These are phyloP conservation scores for Trichopoda pennipes DNA, from an alignment of 2,888 invertebrate species.

Conservation along the genomic window DNA sequence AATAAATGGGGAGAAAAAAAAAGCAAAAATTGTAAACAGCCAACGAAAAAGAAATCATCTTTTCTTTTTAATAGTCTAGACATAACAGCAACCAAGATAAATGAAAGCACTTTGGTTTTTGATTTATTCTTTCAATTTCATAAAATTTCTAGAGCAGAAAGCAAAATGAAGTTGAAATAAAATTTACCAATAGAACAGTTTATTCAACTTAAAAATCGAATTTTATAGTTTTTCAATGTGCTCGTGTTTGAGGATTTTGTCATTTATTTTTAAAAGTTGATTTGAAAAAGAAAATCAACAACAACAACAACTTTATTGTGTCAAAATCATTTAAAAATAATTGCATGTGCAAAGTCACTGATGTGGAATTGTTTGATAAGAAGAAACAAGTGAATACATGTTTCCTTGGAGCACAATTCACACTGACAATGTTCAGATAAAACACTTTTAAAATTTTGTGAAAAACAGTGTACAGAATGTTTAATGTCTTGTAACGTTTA, in stretches of 20 bases:
- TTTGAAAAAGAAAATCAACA: neutral
- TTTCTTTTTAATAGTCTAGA: slow-evolving; percentile 32
- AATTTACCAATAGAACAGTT: slow-evolving; percentile 6
- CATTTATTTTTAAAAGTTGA: neutral
- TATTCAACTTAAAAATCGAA: neutral
- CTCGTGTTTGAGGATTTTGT: neutral
- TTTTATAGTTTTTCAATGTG: neutral
- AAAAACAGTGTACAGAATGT: no score
- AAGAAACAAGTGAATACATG: neutral
- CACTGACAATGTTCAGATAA: no score
- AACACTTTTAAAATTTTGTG: no score
- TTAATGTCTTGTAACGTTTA: no score
- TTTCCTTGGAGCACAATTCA: neutral
- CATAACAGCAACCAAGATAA: slow-evolving; percentile 18
- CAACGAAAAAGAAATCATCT: neutral
- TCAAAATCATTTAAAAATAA: slow-evolving; percentile 12
- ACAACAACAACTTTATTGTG: neutral
- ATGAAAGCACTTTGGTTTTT: slow-evolving; percentile 25
- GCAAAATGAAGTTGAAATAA: neutral
- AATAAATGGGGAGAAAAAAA: neutral
- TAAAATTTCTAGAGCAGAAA: slow-evolving; percentile 5
- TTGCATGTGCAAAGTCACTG: slow-evolving; percentile 24
- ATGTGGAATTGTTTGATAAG: slow-evolving; percentile 45
- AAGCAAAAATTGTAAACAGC: neutral
- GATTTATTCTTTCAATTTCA: slow-evolving; percentile 4